Base-by-base conservation (phyloP, 92 coral and sea anemone genomes). In the Porites divaricata region DNA sequence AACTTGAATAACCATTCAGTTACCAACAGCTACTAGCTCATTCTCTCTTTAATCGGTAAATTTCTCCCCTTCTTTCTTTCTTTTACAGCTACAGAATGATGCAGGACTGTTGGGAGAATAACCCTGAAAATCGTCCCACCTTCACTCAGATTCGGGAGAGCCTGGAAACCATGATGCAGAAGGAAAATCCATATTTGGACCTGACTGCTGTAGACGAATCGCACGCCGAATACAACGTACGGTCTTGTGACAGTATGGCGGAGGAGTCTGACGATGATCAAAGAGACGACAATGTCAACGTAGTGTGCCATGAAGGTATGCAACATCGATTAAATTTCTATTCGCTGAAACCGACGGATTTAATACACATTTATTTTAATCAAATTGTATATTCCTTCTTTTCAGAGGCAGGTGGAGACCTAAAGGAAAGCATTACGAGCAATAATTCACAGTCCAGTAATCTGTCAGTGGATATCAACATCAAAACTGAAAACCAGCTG, bases 171-270 rank as follows among this genome's bases (percentile, higher is more conserved):
- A 87, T 90, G 87, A 87, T 94, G 92, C 83, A 86, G 72, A 67
- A 85, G 63, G 95, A 94, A 54, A 94, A 89, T 15, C 88, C 98
- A 0, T 94, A 94, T 77, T 76, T 94, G 45, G 93, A 94, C 73
- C 90, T 92, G 22, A 85, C 85, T 75, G 87, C 87, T 28, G 72
- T 86, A 76, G 98, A 94, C 75, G 98, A 91, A 63, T 48, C 93
- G 78, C 74, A 81, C 5, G 88, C 66, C 48, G 91, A 87, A 72
- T 94, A 94, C 75, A 85, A 84, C 54, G 98, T 84, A 49, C 95
- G 93, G 70, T 94, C 98, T 25, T 94, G 89, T 76, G 80, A 91
- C 86, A 94, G 98, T 52, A 9, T 62, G 7, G 25, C 17, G 72
- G 86, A 82, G 41, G 86, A 82, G 77, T 82, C 86, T 13, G 15